These are phyloP conservation scores for Aurelia aurita DNA, from an alignment of 30 jellyfish, hydroid and myxozoan genomes.

Conservation along the genomic window DNA sequence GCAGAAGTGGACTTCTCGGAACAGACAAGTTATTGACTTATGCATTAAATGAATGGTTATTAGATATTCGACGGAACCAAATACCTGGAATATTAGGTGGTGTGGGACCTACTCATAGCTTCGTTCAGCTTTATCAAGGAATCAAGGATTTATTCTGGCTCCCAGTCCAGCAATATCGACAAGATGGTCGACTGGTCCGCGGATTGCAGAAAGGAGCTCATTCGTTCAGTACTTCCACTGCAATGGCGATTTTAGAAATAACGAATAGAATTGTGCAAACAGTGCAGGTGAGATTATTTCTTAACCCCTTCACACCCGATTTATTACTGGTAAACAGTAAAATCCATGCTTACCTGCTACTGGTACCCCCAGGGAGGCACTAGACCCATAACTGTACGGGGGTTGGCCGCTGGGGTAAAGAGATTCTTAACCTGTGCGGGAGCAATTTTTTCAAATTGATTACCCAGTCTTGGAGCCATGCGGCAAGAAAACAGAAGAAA, in stretches of 20 bases:
- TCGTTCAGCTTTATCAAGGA: conserved; percentile 97
- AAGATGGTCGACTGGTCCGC: conserved; percentile 97
- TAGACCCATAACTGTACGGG: no score
- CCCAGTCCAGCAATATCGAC: conserved; percentile 98
- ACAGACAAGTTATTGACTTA: conserved; percentile 77
- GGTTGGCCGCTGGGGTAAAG: no score
- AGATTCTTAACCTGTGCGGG: no score
- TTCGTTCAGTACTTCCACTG: conserved; percentile 98
- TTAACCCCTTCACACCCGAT: no score
- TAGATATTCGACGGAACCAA: conserved; percentile 90
- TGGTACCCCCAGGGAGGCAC: no score
- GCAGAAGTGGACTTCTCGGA: conserved; percentile 99
- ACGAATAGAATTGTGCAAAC: conserved; percentile 90
- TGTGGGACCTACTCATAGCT: conserved; percentile 97
- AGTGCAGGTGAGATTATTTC: conserved; percentile 72
- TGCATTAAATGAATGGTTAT: conserved; percentile 90
- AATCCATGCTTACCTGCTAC: no score
- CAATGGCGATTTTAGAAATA: conserved; percentile 96
- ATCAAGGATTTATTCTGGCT: conserved; percentile 91
- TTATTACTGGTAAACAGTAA: no score
- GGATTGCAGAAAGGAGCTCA: conserved; percentile 99
- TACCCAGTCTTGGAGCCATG: no score
- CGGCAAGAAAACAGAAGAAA: no score
- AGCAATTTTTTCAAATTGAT: no score
- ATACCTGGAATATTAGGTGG: conserved; percentile 96